Conservation (phyloP, 1,140 invertebrate species). For the Platorchestia sp. region DNA sequence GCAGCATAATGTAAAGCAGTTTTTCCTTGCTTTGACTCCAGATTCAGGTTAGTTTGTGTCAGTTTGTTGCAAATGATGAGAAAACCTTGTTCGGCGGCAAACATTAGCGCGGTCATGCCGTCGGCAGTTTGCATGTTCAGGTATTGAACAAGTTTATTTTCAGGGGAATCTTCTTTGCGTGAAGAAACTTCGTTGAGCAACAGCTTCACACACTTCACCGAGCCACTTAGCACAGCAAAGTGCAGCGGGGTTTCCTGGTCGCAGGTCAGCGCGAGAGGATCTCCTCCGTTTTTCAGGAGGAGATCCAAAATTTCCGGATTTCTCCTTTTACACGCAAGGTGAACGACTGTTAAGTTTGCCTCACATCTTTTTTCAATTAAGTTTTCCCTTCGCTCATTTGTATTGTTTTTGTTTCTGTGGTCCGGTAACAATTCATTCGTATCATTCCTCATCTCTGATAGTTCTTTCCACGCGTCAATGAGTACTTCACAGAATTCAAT, state of each 20-base stretch:
- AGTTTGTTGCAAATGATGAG: not conserved
- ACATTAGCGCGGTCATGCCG: not conserved
- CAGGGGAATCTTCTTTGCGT: not conserved
- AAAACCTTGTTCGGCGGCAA: not conserved
- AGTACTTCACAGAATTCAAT: not conserved
- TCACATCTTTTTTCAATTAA: too few relatives aligned
- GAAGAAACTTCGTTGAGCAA: not conserved
- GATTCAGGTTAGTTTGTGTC: not conserved
- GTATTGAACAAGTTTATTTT: not conserved
- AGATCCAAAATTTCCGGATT: not conserved
- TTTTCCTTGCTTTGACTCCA: not conserved
- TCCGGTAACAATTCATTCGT: not conserved
- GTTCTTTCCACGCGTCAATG: slow-evolving; percentile 3
- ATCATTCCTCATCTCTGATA: not conserved
- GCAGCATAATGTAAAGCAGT: slow-evolving; percentile 2
- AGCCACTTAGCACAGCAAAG: not conserved
- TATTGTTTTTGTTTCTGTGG: not conserved
- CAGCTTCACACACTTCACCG: not conserved
- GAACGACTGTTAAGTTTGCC: not conserved
- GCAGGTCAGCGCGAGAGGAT: not conserved
- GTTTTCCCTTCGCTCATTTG: not conserved
- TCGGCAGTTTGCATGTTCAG: not conserved
- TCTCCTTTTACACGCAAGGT: not conserved
- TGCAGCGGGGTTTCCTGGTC: not conserved
- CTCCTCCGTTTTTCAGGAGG: not conserved